Conservation (phyloP, 2,888 invertebrate genomes). For the Altica lythri region DNA sequence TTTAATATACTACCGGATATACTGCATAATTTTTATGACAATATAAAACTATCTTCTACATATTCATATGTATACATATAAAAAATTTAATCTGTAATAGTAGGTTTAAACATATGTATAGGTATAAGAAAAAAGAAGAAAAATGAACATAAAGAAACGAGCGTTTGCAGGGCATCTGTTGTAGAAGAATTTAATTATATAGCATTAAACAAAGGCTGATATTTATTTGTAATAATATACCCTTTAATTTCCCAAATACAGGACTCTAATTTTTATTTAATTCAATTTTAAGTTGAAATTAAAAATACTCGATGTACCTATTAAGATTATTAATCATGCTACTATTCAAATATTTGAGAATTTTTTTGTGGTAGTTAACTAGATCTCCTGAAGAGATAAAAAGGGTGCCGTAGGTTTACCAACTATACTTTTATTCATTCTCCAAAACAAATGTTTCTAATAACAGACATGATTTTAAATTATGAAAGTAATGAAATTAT, state of each 20-base stretch:
- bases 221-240: conserved; percentile 53
- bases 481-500: too few relatives aligned
- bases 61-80: not conserved
- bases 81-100: conserved; percentile 5
- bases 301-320: conserved; percentile 23
- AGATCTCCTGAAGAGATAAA: too few relatives aligned
- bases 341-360: conserved; percentile 26
- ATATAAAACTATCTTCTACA: not conserved
- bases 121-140: conserved; percentile 38
- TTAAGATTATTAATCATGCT: conserved; percentile 17
- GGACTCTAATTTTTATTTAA: conserved; percentile 40
- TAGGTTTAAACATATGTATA: conserved; percentile 32
- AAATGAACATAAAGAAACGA: conserved; percentile 11
- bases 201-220: conserved; percentile 42
- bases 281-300: conserved; percentile 42
- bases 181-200: conserved; percentile 50
- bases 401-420: too few relatives aligned
- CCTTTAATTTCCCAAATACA: conserved; percentile 49
- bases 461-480: too few relatives aligned
- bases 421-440: too few relatives aligned
- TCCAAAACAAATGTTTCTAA: too few relatives aligned
- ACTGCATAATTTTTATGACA: too few relatives aligned
- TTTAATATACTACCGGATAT: too few relatives aligned
- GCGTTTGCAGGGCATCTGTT: conserved; percentile 48
- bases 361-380: not conserved